Evolutionary conservation across 2,888 invertebrate species (phyloP).

Genomic region (Drosophila flavopinicola): DNA sequence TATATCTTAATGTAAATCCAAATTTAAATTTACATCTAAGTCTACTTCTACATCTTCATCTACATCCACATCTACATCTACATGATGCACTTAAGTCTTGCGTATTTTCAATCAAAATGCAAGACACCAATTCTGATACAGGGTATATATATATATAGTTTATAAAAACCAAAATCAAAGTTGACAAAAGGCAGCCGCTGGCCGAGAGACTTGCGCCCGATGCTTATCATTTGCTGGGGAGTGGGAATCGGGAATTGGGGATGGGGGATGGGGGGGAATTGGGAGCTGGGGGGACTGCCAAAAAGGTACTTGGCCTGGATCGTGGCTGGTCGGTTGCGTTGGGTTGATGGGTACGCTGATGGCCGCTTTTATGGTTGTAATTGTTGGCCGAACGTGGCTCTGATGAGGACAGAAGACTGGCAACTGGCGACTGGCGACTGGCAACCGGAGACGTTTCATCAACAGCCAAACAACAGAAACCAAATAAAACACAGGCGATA

Average conservation of each 20-base stretch:
- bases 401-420: constrained; percentile 22
- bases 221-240: constrained; percentile 22
- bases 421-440: constrained; percentile 22
- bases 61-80: too few species aligned
- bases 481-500: constrained; percentile 60
- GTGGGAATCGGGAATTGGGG: too few species aligned
- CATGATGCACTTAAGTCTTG: not conserved
- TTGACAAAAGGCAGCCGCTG: constrained; percentile 37
- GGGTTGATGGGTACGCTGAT: constrained; percentile 51
- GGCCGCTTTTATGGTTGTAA: constrained; percentile 58
- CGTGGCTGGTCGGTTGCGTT: constrained; percentile 5
- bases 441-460: constrained; percentile 66
- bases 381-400: constrained; percentile 53
- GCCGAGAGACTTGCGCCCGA: not conserved
- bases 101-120: not conserved
- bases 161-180: constrained; percentile 6
- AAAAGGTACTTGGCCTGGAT: constrained; percentile 28
- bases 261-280: too few species aligned
- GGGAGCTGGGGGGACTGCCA: too few species aligned
- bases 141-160: constrained; percentile 7
- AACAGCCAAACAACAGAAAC: constrained; percentile 30
- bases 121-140: not conserved
- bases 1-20: too few species aligned
- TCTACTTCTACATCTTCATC: too few species aligned
- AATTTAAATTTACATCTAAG: too few species aligned